These are phyloP conservation scores for Folsomia candida DNA, from an alignment of 2,888 invertebrate species.

Conservation along the genomic window DNA sequence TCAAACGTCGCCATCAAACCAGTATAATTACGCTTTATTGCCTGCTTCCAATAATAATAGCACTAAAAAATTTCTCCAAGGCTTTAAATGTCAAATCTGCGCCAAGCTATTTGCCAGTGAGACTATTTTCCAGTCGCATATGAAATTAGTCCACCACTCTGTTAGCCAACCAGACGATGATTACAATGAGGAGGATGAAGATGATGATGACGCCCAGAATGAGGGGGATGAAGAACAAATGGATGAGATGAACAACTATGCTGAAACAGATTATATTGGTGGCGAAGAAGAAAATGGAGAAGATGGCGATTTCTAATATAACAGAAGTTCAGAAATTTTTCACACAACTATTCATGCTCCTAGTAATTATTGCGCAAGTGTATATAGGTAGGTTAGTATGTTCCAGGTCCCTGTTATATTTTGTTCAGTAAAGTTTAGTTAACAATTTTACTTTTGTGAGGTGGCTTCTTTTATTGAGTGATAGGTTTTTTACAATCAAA, in stretches of 20 bases:
- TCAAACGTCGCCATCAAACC: background rate
- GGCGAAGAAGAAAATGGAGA: background rate
- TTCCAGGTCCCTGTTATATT: too few relatives aligned
- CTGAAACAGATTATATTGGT: background rate
- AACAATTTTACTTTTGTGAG: too few relatives aligned
- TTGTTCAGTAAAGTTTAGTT: too few relatives aligned
- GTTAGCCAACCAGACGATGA: background rate
- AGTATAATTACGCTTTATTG: background rate
- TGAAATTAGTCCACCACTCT: background rate
- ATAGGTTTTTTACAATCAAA: too few relatives aligned
- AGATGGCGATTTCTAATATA: background rate
- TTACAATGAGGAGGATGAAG: background rate
- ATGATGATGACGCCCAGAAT: background rate
- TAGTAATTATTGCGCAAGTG: too few relatives aligned
- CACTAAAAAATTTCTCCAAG: background rate
- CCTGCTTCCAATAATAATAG: background rate
- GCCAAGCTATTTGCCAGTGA: background rate
- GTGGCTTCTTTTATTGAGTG: too few relatives aligned
- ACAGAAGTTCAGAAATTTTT: too few relatives aligned
- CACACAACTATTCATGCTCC: too few relatives aligned
- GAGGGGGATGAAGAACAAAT: background rate
- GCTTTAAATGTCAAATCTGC: constrained; percentile 4
- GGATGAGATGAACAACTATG: background rate
- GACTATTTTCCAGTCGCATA: background rate
- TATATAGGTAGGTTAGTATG: too few relatives aligned